A percentile compares a stretch with the other conserved stretches of the same genome.
Conservation (phyloP, 2,113 vertebrate genomes). For the Tupaia chinensis region DNA sequence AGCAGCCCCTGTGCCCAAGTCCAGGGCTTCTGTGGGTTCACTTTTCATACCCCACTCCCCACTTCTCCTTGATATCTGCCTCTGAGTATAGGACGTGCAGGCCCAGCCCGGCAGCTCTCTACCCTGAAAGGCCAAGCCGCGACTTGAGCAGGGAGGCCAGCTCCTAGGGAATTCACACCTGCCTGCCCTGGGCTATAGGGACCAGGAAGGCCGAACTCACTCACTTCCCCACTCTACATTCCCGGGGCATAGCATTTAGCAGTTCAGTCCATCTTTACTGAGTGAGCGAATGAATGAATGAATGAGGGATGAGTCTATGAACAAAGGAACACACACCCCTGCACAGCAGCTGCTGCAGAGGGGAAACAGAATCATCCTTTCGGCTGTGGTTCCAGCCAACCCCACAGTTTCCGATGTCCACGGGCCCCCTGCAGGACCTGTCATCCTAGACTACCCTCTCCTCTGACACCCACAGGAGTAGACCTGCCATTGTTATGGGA, state of each 20-base stretch:
- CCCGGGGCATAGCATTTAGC: too few relatives aligned
- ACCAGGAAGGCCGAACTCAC: too few relatives aligned
- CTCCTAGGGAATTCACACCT: neutral
- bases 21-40: accelerated
- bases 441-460: neutral
- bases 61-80: neutral
- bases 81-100: neutral
- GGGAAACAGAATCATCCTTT: neutral
- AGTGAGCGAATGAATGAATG: neutral
- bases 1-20: neutral
- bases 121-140: neutral
- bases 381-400: neutral
- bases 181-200: accelerated
- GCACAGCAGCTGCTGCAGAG: neutral
- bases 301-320: neutral
- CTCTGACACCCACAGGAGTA: neutral
- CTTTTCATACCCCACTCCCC: neutral
- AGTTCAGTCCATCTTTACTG: too few relatives aligned
- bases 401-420: neutral
- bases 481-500: accelerated
- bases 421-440: neutral
- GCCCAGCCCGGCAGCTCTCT: neutral
- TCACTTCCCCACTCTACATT: neutral
- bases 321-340: neutral
- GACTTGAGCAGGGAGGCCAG: too few relatives aligned